A percentile compares a stretch with the other conserved stretches of the same genome.
Conservation (phyloP, 2,797 vertebrate genomes). For the Halcyon smyrnensis region DNA sequence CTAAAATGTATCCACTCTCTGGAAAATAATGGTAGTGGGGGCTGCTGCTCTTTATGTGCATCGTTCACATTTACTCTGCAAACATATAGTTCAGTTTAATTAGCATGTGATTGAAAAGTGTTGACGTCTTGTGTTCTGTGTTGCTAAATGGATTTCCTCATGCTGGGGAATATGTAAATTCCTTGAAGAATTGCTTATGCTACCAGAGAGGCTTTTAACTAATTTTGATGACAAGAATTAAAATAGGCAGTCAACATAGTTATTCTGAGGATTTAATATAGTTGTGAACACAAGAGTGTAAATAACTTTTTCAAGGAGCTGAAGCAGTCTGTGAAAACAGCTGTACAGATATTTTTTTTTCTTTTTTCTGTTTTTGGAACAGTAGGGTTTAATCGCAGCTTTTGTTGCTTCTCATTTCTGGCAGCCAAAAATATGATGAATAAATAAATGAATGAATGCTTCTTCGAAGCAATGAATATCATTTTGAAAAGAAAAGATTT, state of each 20-base stretch:
- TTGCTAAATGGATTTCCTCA: conserved; percentile 68
- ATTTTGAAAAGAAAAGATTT: background rate
- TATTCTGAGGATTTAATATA: conserved; percentile 63
- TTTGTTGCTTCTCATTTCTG: conserved; percentile 21
- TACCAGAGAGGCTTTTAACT: conserved; percentile 52
- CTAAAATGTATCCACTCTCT: conserved; percentile 1
- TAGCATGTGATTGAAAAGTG: conserved; percentile 75
- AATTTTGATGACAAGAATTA: conserved; percentile 69
- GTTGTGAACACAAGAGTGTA: conserved; percentile 44
- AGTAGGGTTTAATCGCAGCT: conserved; percentile 18
- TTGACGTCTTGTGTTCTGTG: conserved; percentile 57
- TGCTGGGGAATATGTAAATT: conserved; percentile 70
- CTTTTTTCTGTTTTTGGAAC: background rate
- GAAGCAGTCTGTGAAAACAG: conserved; percentile 29
- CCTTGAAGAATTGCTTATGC: conserved; percentile 56
- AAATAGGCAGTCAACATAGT: conserved; percentile 49
- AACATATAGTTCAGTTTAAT: conserved; percentile 65
- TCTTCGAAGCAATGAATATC: background rate
- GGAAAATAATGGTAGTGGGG: background rate
- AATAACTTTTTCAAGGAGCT: conserved; percentile 59
- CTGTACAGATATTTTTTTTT: background rate
- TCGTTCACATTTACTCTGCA: conserved; percentile 41
- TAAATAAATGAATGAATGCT: no score
- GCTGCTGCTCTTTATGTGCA: background rate
- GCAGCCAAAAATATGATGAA: conserved; percentile 22